phyloP scores from a whole-genome alignment of 2,797 vertebrate genomes.

The Prionace glauca region DNA sequence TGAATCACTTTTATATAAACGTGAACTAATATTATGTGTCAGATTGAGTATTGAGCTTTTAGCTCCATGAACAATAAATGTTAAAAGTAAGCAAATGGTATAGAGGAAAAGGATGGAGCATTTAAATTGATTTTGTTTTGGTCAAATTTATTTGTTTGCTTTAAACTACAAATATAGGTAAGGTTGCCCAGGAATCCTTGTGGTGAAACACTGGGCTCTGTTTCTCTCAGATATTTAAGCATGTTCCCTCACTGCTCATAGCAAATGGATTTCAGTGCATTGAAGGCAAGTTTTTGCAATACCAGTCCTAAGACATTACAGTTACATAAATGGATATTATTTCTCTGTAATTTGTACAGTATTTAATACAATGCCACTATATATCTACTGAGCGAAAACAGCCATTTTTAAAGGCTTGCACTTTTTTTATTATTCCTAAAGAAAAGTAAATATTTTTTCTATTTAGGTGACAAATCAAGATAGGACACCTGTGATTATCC shows the following conservation, averaged over 20 bases:
- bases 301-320: neutral
- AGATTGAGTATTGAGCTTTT: neutral
- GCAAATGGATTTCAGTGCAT: neutral
- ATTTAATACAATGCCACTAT: neutral
- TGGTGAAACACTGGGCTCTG: neutral
- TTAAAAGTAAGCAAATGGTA: neutral
- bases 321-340: neutral
- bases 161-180: neutral
- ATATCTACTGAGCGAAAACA: too few species aligned
- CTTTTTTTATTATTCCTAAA: neutral
- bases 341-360: neutral
- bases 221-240: neutral
- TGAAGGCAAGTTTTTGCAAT: neutral
- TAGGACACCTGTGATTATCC: constrained; percentile 81
- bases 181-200: neutral
- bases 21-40: neutral
- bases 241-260: neutral
- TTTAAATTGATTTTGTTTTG: neutral
- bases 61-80: neutral
- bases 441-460: neutral
- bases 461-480: constrained; percentile 84
- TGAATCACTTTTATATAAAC: neutral
- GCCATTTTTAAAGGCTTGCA: neutral
- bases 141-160: neutral
- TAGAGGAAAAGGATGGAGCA: too few species aligned